Percentiles rank a stretch among this genome's conserved stretches.
phyloP scores from a whole-genome alignment of 2,797 vertebrate genomes.

The Tapera naevia region DNA sequence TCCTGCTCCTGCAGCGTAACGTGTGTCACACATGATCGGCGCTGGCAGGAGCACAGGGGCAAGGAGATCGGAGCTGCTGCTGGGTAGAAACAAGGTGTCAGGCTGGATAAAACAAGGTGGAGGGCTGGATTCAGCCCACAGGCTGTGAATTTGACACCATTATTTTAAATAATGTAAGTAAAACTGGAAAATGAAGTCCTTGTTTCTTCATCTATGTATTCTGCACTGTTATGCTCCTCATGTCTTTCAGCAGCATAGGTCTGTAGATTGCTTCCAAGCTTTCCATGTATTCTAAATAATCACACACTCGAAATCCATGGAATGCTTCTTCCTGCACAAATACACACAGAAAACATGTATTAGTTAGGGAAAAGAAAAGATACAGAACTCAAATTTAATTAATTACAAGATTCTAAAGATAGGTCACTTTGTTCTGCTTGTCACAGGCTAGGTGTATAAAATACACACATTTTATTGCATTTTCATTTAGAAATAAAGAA shows the following conservation, averaged over 20 bases:
- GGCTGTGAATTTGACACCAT: too few species aligned
- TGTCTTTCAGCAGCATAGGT: constrained; percentile 83
- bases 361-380: neutral
- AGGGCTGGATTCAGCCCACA: too few species aligned
- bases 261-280: constrained; percentile 85
- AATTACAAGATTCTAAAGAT: neutral
- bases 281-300: constrained; percentile 90
- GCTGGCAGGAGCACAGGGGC: too few species aligned
- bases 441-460: neutral
- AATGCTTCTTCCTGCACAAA: constrained; percentile 90
- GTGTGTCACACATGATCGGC: too few species aligned
- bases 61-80: too few species aligned
- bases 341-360: neutral
- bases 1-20: too few species aligned
- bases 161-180: constrained; percentile 4
- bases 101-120: too few species aligned
- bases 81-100: too few species aligned
- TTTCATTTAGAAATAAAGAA: constrained; percentile 10
- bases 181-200: neutral
- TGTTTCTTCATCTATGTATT: constrained; percentile 28
- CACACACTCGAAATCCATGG: constrained; percentile 83
- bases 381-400: neutral
- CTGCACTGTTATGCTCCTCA: constrained; percentile 77
- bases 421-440: neutral
- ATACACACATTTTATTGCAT: neutral